These are phyloP conservation scores for Sterna hirundo DNA, from an alignment of 2,113 vertebrate species.

Conservation along the genomic window DNA sequence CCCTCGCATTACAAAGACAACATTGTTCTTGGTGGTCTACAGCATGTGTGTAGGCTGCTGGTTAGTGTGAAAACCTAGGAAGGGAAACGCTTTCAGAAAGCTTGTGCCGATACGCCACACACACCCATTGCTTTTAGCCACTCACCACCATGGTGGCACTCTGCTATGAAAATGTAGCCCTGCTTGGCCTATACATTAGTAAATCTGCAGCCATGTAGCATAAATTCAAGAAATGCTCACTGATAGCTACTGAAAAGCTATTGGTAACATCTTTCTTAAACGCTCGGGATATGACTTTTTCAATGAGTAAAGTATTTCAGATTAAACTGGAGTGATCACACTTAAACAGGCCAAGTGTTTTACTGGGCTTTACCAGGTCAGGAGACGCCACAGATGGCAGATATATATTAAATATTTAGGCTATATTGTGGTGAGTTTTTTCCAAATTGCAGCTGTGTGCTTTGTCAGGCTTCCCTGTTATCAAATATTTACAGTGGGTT, in stretches of 20 bases:
- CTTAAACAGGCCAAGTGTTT: neutral
- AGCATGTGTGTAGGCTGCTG: neutral
- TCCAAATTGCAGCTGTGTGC: neutral
- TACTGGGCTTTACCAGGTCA: neutral
- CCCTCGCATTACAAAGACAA: neutral
- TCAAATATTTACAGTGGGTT: slow-evolving; percentile 57
- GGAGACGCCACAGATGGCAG: neutral
- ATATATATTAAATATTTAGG: neutral
- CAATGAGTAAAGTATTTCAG: neutral
- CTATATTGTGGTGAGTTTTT: neutral
- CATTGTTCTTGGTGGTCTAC: neutral
- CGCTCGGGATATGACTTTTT: neutral
- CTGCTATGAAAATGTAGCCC: neutral
- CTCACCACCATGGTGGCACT: neutral
- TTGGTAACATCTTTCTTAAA: neutral
- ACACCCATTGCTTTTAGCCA: neutral
- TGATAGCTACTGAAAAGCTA: neutral
- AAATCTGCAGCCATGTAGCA: neutral
- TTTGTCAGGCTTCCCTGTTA: neutral
- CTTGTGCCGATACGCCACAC: neutral
- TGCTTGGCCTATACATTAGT: neutral
- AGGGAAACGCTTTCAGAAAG: neutral
- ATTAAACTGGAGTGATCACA: neutral
- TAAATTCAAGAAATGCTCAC: neutral
- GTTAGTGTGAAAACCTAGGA: neutral